Conservation (phyloP, 2,113 vertebrate genomes). For the Peucedramus taeniatus region DNA sequence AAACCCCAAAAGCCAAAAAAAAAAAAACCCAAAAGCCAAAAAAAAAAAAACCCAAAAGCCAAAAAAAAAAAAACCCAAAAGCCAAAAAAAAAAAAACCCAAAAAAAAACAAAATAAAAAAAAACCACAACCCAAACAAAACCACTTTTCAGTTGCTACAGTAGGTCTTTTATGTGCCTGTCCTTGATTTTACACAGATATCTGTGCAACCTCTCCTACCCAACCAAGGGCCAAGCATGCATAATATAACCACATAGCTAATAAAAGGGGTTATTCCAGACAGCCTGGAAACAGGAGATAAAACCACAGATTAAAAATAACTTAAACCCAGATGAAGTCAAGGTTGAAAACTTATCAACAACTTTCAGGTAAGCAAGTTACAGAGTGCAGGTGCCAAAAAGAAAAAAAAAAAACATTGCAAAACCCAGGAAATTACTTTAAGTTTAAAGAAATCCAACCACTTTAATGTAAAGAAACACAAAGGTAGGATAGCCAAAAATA, state of each 20-base stretch:
- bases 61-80: too few species aligned
- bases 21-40: too few species aligned
- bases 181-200: not conserved
- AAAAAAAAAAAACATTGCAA: not conserved
- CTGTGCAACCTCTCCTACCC: not conserved
- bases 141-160: not conserved
- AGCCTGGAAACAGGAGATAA: not conserved
- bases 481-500: not conserved
- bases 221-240: not conserved
- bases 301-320: not conserved
- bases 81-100: too few species aligned
- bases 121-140: too few species aligned
- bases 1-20: too few species aligned
- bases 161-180: not conserved
- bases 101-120: too few species aligned
- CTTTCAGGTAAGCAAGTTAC: not conserved
- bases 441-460: not conserved
- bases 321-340: not conserved
- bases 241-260: not conserved
- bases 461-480: not conserved
- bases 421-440: not conserved
- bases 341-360: not conserved
- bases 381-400: not conserved
- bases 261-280: not conserved
- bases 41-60: too few species aligned